Evolutionary conservation across 1,140 invertebrate species (phyloP).

Genomic region (Frieseomelitta varia): DNA sequence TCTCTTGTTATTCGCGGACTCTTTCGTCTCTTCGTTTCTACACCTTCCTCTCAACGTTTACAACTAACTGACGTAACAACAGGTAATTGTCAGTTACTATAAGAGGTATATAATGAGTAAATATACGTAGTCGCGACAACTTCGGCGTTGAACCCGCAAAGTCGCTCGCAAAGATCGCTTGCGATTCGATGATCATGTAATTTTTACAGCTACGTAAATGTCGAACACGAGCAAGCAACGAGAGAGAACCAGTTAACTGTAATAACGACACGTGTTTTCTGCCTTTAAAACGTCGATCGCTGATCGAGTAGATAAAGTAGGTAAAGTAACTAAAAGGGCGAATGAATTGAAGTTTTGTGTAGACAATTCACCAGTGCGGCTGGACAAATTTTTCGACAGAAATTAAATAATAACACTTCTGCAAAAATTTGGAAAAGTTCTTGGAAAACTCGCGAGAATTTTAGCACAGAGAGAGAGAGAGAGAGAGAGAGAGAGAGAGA

Average conservation of each 20-base stretch:
- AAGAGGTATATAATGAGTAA: slow-evolving; percentile 27
- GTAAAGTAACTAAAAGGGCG: background rate
- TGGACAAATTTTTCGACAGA: too few species aligned
- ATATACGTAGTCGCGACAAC: background rate
- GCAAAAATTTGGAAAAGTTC: background rate
- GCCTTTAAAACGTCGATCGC: background rate
- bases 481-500: too few species aligned
- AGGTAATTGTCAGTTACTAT: slow-evolving; percentile 45
- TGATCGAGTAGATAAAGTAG: background rate
- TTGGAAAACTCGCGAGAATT: too few species aligned
- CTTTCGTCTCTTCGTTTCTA: background rate
- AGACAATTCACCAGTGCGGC: too few species aligned
- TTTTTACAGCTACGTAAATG: background rate
- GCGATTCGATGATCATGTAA: slow-evolving; percentile 22
- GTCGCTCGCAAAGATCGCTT: background rate
- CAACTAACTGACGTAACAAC: slow-evolving; percentile 24
- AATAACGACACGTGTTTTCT: background rate
- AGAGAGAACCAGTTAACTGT: background rate
- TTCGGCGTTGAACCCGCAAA: background rate
- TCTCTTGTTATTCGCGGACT: background rate
- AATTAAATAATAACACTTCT: background rate
- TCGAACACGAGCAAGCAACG: background rate
- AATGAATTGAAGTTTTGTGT: background rate
- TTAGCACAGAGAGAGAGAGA: too few species aligned
- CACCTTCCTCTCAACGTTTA: slow-evolving; percentile 11